A percentile compares a stretch with the other conserved stretches of the same genome.
Conservation (phyloP, 2,113 vertebrate genomes). For the Pantherophis guttatus region DNA sequence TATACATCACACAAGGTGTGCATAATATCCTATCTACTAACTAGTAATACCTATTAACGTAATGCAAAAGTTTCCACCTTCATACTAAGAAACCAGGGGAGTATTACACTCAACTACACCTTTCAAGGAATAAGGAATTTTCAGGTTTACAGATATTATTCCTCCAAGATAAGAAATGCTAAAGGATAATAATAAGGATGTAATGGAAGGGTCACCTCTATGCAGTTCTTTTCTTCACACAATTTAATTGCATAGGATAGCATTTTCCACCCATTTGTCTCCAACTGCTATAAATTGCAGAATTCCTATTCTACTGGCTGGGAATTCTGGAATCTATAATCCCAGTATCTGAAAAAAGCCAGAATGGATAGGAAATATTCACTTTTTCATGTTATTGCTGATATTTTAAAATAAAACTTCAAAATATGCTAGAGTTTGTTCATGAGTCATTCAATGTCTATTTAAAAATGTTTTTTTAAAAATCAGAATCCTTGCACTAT, state of each 20-base stretch:
- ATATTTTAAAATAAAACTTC: neutral
- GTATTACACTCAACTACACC: neutral
- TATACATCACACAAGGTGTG: slow-evolving; percentile 1
- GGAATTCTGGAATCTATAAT: neutral
- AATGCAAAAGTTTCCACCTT: neutral
- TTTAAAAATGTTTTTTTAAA: neutral
- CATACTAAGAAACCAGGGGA: neutral
- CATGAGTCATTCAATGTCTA: neutral
- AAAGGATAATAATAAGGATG: neutral
- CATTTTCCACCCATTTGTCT: neutral
- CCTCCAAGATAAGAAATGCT: neutral
- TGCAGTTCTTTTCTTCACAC: neutral
- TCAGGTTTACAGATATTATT: neutral
- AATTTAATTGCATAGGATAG: neutral
- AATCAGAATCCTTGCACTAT: neutral
- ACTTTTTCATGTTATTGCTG: neutral
- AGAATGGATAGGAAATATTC: neutral
- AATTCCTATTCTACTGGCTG: neutral
- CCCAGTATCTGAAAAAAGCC: neutral
- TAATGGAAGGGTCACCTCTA: neutral
- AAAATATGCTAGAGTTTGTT: neutral
- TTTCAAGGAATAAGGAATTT: neutral
- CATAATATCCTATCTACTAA: neutral
- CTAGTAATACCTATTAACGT: neutral
- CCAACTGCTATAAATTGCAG: neutral